phyloP scores from a whole-genome alignment of 2,797 vertebrate species.

The Pantherophis alleghaniensis region DNA sequence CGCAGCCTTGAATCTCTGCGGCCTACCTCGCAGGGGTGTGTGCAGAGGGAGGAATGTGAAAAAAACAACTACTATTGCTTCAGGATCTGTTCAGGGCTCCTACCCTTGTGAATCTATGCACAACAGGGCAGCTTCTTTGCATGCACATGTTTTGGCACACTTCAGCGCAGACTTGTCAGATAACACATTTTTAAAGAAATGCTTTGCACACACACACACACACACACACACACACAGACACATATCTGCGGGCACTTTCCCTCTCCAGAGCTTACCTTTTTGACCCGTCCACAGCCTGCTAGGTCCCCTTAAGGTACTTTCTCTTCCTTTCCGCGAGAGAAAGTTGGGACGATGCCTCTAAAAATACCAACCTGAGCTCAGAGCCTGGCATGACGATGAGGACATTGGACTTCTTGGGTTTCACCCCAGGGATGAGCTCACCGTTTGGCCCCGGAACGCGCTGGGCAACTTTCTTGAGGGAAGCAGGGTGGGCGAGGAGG shows the following conservation, averaged over 20 bases:
- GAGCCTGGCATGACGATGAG: neutral
- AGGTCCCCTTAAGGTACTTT: neutral
- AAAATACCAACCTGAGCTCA: slow-evolving; percentile 39
- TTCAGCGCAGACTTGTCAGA: neutral
- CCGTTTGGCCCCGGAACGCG: neutral
- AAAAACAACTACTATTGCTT: neutral
- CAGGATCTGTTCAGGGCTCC: neutral
- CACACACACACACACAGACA: accelerated
- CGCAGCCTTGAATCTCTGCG: neutral
- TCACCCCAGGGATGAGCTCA: slow-evolving; percentile 14
- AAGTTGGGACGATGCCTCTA: neutral
- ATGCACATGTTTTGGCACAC: accelerated
- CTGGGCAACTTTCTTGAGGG: neutral
- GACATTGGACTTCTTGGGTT: slow-evolving; percentile 13
- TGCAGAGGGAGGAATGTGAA: no score
- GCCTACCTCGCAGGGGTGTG: neutral
- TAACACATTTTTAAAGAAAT: neutral
- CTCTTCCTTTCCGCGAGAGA: neutral
- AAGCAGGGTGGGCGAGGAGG: neutral
- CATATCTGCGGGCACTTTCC: neutral
- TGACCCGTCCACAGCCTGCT: neutral
- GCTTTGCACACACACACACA: neutral
- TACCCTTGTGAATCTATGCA: neutral
- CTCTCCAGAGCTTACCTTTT: neutral
- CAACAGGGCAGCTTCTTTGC: neutral